These are phyloP conservation scores for Nesometra sesokonis DNA, from an alignment of 35 echinoderm and acorn worm genomes.

Conservation along the genomic window DNA sequence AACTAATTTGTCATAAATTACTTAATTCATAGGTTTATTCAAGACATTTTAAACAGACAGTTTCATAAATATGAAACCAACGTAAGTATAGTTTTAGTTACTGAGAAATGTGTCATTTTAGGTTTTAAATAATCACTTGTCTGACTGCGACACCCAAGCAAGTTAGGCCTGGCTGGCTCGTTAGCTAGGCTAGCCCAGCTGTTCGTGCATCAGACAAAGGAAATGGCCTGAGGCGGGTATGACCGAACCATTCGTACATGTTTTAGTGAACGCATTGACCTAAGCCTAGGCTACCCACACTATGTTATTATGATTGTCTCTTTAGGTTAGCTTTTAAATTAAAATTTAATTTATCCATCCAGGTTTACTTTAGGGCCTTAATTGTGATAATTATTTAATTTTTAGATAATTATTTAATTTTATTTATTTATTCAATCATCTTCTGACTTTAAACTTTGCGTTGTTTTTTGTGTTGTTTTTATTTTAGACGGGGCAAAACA, in stretches of 20 bases:
- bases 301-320: no score
- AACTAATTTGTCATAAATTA: not conserved
- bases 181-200: no score
- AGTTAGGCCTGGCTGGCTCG: not conserved
- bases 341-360: no score
- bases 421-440: not conserved
- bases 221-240: no score
- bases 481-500: slow-evolving; percentile 78
- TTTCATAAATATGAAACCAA: slow-evolving; percentile 5
- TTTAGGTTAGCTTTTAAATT: no score
- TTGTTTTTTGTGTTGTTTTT: not conserved
- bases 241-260: no score
- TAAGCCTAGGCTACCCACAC: no score
- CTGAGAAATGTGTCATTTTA: not conserved
- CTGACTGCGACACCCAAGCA: not conserved
- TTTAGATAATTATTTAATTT: no score
- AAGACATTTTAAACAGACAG: not conserved
- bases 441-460: not conserved
- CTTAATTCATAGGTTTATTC: not conserved
- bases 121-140: not conserved
- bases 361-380: no score
- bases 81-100: not conserved
- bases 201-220: no score
- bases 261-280: no score
- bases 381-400: no score